These are phyloP conservation scores for Lucinisca nassula DNA, from an alignment of 2,888 invertebrate genomes.

Conservation along the genomic window DNA sequence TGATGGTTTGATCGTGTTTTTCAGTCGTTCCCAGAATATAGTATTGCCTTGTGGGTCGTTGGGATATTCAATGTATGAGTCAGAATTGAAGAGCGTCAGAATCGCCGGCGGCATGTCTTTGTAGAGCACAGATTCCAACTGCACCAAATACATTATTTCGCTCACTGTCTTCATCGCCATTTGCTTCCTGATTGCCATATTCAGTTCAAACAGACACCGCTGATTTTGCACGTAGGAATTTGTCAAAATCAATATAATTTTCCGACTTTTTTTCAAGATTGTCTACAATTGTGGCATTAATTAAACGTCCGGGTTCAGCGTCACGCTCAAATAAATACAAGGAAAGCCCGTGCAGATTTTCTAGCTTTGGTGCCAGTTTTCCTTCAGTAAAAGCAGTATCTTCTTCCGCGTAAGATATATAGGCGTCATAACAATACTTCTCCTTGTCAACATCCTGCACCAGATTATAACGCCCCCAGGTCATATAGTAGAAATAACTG, in stretches of 20 bases:
- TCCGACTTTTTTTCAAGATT: constrained; percentile 70
- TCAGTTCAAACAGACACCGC: constrained; percentile 75
- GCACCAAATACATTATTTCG: not conserved
- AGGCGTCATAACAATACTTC: constrained; percentile 44
- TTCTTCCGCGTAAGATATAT: constrained; percentile 56
- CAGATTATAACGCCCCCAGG: constrained; percentile 27
- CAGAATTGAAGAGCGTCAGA: not conserved
- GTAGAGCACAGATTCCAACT: not conserved
- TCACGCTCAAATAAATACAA: constrained; percentile 72
- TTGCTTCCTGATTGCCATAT: constrained; percentile 73
- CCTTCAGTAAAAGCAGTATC: constrained; percentile 29
- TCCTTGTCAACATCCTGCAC: constrained; percentile 9
- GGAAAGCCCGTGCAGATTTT: constrained; percentile 34
- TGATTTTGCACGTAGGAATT: constrained; percentile 62
- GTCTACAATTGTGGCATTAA: constrained; percentile 70
- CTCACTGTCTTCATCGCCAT: constrained; percentile 26
- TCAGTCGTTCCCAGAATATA: not conserved
- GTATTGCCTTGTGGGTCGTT: not conserved
- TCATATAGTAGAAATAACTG: constrained; percentile 52
- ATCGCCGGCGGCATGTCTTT: not conserved
- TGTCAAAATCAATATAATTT: constrained; percentile 70
- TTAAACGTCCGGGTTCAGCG: constrained; percentile 67
- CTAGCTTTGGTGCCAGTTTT: constrained; percentile 25
- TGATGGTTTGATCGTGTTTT: not conserved
- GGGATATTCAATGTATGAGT: not conserved